phyloP scores from a whole-genome alignment of 2,113 vertebrate genomes.

The Microcebus murinus region DNA sequence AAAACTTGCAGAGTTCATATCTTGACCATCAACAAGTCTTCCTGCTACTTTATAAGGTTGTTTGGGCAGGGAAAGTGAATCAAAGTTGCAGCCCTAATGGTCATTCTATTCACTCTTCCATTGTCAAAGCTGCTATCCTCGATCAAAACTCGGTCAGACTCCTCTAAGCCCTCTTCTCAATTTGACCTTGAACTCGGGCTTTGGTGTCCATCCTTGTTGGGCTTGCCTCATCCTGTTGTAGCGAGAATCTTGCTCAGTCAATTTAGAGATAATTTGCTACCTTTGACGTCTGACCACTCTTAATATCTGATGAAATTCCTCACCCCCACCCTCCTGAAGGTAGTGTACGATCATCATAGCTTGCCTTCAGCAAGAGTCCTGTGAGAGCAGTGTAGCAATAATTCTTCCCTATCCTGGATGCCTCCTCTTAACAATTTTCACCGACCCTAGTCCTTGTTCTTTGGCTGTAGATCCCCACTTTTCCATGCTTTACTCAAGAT shows the following conservation, averaged over 20 bases:
- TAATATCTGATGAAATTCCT: not conserved
- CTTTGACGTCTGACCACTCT: not conserved
- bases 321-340: no score
- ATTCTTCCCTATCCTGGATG: rapidly evolving
- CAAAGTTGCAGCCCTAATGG: not conserved
- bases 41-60: not conserved
- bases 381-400: not conserved
- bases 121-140: not conserved
- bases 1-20: not conserved
- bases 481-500: not conserved
- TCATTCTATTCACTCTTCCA: not conserved
- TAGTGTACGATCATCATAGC: not conserved
- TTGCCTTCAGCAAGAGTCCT: not conserved
- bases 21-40: not conserved
- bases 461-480: not conserved
- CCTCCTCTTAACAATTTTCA: not conserved
- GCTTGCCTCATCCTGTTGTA: not conserved
- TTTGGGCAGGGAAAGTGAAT: not conserved
- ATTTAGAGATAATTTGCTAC: not conserved
- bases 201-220: no score
- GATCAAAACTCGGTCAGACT: not conserved
- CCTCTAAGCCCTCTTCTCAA: not conserved
- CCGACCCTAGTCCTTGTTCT: rapidly evolving
- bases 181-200: not conserved
- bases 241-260: not conserved